Evolutionary conservation across 2,113 vertebrate genomes (phyloP).

Genomic region (Variabilichromis moorii): DNA sequence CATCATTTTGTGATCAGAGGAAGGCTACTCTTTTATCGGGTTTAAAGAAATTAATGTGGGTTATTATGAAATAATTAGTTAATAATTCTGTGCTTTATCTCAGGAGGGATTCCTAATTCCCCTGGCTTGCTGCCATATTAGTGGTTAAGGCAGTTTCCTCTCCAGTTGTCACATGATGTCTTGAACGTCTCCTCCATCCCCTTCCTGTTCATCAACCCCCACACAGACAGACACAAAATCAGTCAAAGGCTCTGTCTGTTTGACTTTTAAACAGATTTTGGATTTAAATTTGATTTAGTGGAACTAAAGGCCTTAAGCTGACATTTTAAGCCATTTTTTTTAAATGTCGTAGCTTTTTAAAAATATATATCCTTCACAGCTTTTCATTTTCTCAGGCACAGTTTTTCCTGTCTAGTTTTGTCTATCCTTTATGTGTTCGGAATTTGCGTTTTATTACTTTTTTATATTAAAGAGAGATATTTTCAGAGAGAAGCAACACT

Average conservation of each 20-base stretch:
- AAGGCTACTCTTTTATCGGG: background rate
- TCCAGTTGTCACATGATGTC: conserved; percentile 44
- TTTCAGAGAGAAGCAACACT: background rate
- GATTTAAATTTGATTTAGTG: background rate
- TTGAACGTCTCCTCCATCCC: background rate
- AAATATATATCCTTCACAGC: background rate
- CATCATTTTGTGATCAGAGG: background rate
- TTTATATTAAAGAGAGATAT: background rate
- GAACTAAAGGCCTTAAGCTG: background rate
- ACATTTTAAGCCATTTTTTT: background rate
- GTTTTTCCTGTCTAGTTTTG: background rate
- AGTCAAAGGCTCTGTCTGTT: background rate
- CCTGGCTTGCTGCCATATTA: background rate
- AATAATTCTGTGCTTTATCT: background rate
- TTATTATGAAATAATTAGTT: background rate
- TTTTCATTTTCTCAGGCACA: background rate
- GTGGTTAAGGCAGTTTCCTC: conserved; percentile 18
- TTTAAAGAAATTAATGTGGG: background rate
- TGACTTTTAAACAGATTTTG: background rate
- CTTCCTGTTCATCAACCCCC: background rate
- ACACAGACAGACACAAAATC: background rate
- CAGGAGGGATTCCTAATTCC: background rate
- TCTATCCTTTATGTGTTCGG: background rate
- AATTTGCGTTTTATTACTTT: background rate
- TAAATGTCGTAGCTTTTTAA: fast-evolving